phyloP scores from a whole-genome alignment of 2,888 invertebrate species.

The Neocrepidodera transversa region DNA sequence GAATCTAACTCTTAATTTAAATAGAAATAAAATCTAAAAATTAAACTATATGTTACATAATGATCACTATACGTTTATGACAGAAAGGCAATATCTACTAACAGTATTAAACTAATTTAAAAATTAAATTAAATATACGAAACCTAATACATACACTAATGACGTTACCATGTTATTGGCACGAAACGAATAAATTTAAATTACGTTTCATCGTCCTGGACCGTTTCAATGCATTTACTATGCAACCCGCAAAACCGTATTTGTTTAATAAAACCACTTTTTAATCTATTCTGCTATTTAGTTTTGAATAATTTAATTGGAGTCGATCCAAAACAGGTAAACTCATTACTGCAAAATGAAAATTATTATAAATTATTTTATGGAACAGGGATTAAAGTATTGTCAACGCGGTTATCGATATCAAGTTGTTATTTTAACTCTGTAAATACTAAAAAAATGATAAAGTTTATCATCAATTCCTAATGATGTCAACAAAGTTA shows the following conservation, averaged over 20 bases:
- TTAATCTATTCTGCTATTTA: constrained; percentile 13
- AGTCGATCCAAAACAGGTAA: background rate
- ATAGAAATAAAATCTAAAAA: too few species aligned
- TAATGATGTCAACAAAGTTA: too few species aligned
- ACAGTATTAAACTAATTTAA: too few species aligned
- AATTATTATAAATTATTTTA: constrained; percentile 5
- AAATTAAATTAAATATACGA: too few species aligned
- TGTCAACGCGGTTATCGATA: background rate
- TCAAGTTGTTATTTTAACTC: background rate
- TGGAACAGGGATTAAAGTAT: background rate
- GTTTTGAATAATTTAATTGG: constrained; percentile 19
- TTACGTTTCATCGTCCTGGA: constrained; percentile 9
- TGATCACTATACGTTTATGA: too few species aligned
- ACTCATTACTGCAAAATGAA: constrained; percentile 1
- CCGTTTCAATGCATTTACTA: constrained; percentile 7
- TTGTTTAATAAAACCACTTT: constrained; percentile 20
- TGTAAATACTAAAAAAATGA: background rate
- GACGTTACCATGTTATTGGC: constrained; percentile 16
- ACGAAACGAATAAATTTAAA: constrained; percentile 15
- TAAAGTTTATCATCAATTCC: too few species aligned
- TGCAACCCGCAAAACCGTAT: constrained; percentile 5
- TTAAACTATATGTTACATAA: too few species aligned
- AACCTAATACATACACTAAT: too few species aligned
- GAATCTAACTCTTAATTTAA: too few species aligned
- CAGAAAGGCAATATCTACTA: too few species aligned